Conservation (phyloP, 2,797 vertebrate species). For the Cephalopachus bancanus region DNA sequence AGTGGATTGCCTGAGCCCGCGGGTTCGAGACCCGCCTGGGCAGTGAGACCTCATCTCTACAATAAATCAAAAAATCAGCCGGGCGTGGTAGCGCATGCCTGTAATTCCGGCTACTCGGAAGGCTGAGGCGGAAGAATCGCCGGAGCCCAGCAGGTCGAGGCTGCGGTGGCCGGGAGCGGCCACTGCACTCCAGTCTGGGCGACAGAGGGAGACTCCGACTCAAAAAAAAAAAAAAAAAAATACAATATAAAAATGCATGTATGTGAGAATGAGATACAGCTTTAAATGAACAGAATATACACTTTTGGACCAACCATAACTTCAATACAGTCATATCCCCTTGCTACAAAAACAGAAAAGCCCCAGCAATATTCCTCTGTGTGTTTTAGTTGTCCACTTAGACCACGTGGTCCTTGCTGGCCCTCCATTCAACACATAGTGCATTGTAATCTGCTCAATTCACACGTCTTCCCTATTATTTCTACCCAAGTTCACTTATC, state of each 20-base stretch:
- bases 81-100: no score
- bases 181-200: no score
- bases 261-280: not conserved
- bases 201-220: no score
- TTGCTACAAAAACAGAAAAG: constrained; percentile 80
- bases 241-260: not conserved
- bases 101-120: no score
- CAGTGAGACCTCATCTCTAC: no score
- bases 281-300: not conserved
- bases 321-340: constrained; percentile 74
- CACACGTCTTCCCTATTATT: constrained; percentile 66
- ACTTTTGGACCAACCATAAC: constrained; percentile 63
- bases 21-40: no score
- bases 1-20: no score
- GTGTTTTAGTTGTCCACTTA: constrained; percentile 81
- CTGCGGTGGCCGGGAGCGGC: no score
- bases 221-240: no score
- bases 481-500: constrained; percentile 72
- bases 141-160: no score
- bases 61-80: no score
- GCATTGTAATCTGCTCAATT: constrained; percentile 65
- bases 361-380: constrained; percentile 81
- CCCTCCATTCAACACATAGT: constrained; percentile 71
- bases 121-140: no score
- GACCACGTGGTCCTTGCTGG: not conserved